Evolutionary conservation across 2,888 invertebrate genomes (phyloP).

Genomic region (Athetis lepigone): DNA sequence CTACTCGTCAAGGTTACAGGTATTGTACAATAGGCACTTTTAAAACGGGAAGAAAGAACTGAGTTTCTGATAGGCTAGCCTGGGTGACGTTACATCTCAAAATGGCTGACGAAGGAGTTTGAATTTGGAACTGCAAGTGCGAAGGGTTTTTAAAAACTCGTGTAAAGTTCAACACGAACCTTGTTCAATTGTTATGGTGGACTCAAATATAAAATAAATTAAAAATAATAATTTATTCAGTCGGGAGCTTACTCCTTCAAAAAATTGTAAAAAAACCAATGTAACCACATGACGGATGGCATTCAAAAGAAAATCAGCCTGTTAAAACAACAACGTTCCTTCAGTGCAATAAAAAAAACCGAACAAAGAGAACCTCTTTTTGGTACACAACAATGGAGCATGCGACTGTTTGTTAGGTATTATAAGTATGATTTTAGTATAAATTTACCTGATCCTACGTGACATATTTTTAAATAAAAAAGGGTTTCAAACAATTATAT

Average conservation of each 20-base stretch:
- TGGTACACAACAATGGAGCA: slow-evolving; percentile 65
- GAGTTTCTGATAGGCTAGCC: slow-evolving; percentile 23
- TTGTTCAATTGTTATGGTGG: not conserved
- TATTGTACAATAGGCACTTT: slow-evolving; percentile 41
- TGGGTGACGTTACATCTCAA: slow-evolving; percentile 52
- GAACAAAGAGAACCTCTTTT: slow-evolving; percentile 64
- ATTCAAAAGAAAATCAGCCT: slow-evolving; percentile 40
- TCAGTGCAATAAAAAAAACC: slow-evolving; percentile 50
- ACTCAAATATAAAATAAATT: not conserved
- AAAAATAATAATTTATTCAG: not conserved
- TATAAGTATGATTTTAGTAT: slow-evolving; percentile 38
- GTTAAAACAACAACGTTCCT: slow-evolving; percentile 62
- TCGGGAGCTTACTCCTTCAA: not conserved
- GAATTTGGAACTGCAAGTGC: slow-evolving; percentile 27
- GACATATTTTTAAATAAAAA: slow-evolving; percentile 20
- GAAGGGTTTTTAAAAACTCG: not conserved
- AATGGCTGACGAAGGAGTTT: slow-evolving; percentile 37
- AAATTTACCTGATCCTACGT: slow-evolving; percentile 26
- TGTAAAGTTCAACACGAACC: too few relatives aligned
- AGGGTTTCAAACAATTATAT: not conserved
- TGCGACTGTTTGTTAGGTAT: slow-evolving; percentile 45
- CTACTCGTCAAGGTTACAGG: slow-evolving; percentile 65
- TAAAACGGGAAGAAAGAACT: slow-evolving; percentile 42
- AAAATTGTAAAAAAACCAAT: slow-evolving; percentile 16
- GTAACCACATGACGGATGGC: slow-evolving; percentile 27